phyloP scores from a whole-genome alignment of 2,888 invertebrate genomes.

The Empis livida region DNA sequence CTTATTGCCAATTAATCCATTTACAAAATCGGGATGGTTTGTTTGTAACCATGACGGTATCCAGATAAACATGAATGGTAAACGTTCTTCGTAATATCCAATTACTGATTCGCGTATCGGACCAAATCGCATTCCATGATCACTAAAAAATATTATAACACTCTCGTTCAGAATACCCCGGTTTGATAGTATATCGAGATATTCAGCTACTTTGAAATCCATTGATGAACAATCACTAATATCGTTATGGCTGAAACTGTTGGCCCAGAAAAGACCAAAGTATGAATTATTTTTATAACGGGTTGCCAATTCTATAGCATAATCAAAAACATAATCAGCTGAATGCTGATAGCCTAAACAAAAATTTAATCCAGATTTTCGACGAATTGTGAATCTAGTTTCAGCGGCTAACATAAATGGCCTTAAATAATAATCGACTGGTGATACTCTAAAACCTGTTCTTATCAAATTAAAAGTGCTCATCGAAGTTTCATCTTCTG shows the following conservation, averaged over 20 bases:
- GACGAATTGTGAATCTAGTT: constrained; percentile 39
- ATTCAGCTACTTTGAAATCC: constrained; percentile 47
- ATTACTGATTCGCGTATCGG: constrained; percentile 51
- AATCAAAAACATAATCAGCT: constrained; percentile 55
- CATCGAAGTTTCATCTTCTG: constrained; percentile 60
- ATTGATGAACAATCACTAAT: constrained; percentile 52
- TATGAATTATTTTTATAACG: constrained; percentile 48
- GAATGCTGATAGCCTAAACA: constrained; percentile 50
- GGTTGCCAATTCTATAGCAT: constrained; percentile 51
- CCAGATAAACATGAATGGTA: constrained; percentile 60
- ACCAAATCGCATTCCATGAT: constrained; percentile 69
- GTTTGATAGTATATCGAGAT: constrained; percentile 45
- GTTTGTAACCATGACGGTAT: constrained; percentile 48
- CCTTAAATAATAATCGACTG: constrained; percentile 70
- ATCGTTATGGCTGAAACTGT: constrained; percentile 60
- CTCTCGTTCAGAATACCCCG: constrained; percentile 49
- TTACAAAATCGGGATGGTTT: constrained; percentile 40
- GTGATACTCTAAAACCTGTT: constrained; percentile 55
- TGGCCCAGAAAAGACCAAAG: constrained; percentile 70
- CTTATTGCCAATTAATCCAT: constrained; percentile 46
- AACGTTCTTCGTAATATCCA: constrained; percentile 65
- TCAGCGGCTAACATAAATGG: constrained; percentile 60
- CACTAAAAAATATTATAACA: constrained; percentile 60
- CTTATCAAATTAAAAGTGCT: constrained; percentile 60
- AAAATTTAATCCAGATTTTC: constrained; percentile 40